Percentiles rank a stretch among this genome's conserved stretches.
phyloP scores from a whole-genome alignment of 2,888 invertebrate species.

The Oscheius onirici region DNA sequence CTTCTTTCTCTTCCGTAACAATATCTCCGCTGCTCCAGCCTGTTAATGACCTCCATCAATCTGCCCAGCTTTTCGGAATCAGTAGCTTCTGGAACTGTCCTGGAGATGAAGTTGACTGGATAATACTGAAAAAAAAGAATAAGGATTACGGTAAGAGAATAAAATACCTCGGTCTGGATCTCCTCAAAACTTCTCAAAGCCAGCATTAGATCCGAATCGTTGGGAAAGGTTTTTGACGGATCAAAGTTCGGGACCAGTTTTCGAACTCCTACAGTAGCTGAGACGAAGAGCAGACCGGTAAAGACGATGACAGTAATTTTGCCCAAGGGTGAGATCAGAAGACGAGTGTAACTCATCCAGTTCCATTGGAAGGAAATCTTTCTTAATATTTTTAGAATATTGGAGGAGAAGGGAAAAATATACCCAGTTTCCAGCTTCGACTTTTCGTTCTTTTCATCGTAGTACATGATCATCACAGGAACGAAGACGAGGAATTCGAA shows the following conservation, averaged over 20 bases:
- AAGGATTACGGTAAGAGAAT: too few species aligned
- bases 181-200: constrained; percentile 52
- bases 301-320: constrained; percentile 44
- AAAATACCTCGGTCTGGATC: constrained; percentile 52
- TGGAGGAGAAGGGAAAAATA: not conserved
- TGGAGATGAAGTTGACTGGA: constrained; percentile 63
- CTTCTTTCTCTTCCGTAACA: constrained; percentile 49
- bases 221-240: constrained; percentile 67
- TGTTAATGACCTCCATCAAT: constrained; percentile 50
- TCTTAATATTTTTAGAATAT: not conserved
- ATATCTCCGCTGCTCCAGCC: constrained; percentile 49
- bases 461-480: constrained; percentile 51
- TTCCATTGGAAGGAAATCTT: not conserved
- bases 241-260: constrained; percentile 61
- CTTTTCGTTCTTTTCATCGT: constrained; percentile 43
- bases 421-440: constrained; percentile 9
- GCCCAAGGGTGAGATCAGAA: constrained; percentile 48
- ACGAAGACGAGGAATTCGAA: constrained; percentile 65
- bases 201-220: constrained; percentile 57
- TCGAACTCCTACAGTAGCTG: constrained; percentile 51
- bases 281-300: constrained; percentile 42
- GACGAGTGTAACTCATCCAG: constrained; percentile 39
- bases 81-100: constrained; percentile 51
- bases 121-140: constrained; percentile 49
- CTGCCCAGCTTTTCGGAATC: constrained; percentile 41